phyloP scores from a whole-genome alignment of 2,888 invertebrate species.

The Drosophila sordidula region DNA sequence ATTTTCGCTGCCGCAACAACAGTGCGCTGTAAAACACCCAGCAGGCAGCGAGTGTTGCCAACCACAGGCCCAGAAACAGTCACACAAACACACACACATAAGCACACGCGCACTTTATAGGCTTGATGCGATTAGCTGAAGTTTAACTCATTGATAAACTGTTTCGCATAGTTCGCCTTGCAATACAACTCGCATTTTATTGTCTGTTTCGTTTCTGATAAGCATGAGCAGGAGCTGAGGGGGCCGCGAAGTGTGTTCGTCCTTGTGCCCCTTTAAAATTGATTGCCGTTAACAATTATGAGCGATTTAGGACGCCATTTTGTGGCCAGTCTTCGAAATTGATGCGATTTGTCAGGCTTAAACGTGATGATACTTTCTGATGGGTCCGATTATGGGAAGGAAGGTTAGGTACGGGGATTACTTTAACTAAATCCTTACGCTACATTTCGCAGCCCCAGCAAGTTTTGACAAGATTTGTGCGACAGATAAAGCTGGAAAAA shows the following conservation, averaged over 20 bases:
- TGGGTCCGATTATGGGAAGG: constrained; percentile 35
- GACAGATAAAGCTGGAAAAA: not conserved
- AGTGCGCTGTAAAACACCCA: constrained; percentile 24
- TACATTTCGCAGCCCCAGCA: constrained; percentile 13
- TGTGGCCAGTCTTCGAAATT: constrained; percentile 30
- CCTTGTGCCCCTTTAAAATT: constrained; percentile 43
- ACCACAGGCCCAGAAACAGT: constrained; percentile 1
- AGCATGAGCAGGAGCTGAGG: not conserved
- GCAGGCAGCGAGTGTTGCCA: constrained; percentile 53
- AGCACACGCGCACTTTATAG: constrained; percentile 43
- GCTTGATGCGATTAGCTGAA: constrained; percentile 60
- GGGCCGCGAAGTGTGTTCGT: constrained; percentile 1
- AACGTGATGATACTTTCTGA: constrained; percentile 43
- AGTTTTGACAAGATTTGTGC: constrained; percentile 37
- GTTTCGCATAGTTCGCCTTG: constrained; percentile 21
- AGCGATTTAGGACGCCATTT: constrained; percentile 46
- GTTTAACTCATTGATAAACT: constrained; percentile 65
- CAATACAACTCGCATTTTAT: constrained; percentile 24
- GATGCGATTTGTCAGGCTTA: constrained; percentile 56
- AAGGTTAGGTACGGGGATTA: constrained; percentile 14
- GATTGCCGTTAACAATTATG: constrained; percentile 66
- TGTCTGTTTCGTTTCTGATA: constrained; percentile 41
- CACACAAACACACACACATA: not conserved
- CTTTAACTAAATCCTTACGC: constrained; percentile 13
- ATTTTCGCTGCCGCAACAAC: constrained; percentile 57